Evolutionary conservation across 2,888 invertebrate genomes (phyloP), one percentile per base, ranked within the genome.

Genomic region (Ditylenchus weischeri): DNA sequence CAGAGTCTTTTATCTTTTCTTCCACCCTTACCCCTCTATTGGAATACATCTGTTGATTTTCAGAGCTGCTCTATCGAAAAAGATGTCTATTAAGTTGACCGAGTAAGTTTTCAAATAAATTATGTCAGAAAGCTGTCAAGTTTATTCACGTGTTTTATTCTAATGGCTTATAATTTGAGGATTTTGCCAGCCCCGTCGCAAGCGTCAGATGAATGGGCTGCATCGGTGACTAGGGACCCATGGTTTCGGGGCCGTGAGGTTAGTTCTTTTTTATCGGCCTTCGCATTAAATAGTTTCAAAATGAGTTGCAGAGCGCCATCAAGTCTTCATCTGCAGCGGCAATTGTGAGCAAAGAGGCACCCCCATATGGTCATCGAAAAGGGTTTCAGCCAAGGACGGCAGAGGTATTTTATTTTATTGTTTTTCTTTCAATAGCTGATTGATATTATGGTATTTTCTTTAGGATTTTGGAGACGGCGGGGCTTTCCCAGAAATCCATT

Each of bases 401-500:
- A 62, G 91, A 89, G 79, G 88, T 88, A 80, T n/a, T n/a, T n/a
- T 77, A 4, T 19, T 49, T 57, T 15, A 29, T 29, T 29, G 29
- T 29, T 29, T 29, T 5, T 29, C 5, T 29, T n/a, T 43, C 7
- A 15, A 11, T 57, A 11, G 38, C 38, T 19, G 54, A 48, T 61
- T 57, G 13, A 8, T 23, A 43, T 61, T 10, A 15, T 57, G 35
- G 11, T 67, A 68, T 36, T 64, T 73, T 71, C 73, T 83, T 38
- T 76, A 89, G 87, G 90, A 90, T 83, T 89, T 87, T 85, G 87
- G 88, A 83, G 96, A 96, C 88, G 98, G 98, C 0, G 98, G 98
- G 36, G 92, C 98, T 0, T 98, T 92, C 84, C 98, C 98, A 0
- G 98, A 98, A 86, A 92, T 96, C 72, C 91, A 90, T 81, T 90